A percentile compares a stretch with the other conserved stretches of the same genome.
phyloP scores from a whole-genome alignment of 2,888 invertebrate genomes.

The Crioceris asparagi region DNA sequence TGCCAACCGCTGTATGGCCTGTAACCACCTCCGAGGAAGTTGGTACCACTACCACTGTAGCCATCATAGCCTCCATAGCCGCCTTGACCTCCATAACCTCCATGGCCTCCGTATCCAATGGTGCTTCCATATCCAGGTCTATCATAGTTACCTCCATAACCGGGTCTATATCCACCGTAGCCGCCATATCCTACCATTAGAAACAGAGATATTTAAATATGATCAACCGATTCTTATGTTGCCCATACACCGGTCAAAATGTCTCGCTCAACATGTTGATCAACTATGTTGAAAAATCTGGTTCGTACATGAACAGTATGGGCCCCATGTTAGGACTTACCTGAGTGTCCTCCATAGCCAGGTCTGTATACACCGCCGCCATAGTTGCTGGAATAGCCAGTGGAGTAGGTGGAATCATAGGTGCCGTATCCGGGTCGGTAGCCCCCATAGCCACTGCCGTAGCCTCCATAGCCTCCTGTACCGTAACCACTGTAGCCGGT shows the following conservation, averaged over 20 bases:
- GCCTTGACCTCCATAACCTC: conserved; percentile 11
- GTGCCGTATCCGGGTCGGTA: no score
- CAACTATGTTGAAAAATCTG: background rate
- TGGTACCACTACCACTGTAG: conserved; percentile 15
- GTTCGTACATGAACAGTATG: background rate
- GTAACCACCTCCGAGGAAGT: conserved; percentile 18
- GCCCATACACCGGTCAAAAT: background rate
- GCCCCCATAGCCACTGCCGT: conserved; percentile 3
- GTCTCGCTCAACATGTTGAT: background rate
- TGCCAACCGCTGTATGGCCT: conserved; percentile 18
- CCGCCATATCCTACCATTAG: conserved; percentile 6
- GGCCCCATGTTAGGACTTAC: no score
- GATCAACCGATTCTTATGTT: background rate
- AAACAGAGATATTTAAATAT: conserved; percentile 2
- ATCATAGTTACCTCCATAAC: conserved; percentile 11
- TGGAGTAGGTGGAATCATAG: background rate
- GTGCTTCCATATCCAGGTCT: conserved; percentile 6
- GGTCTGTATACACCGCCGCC: background rate
- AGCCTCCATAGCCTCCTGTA: conserved; percentile 2
- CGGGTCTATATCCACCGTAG: conserved; percentile 12
- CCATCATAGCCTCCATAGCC: conserved; percentile 16
- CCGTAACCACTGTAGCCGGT: conserved; percentile 11
- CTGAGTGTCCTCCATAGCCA: conserved; percentile 3
- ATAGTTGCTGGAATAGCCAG: conserved; percentile 1
- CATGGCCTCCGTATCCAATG: conserved; percentile 11